These are phyloP conservation scores for Tribolium castaneum DNA, from an alignment of 1,140 invertebrate species.

Conservation along the genomic window DNA sequence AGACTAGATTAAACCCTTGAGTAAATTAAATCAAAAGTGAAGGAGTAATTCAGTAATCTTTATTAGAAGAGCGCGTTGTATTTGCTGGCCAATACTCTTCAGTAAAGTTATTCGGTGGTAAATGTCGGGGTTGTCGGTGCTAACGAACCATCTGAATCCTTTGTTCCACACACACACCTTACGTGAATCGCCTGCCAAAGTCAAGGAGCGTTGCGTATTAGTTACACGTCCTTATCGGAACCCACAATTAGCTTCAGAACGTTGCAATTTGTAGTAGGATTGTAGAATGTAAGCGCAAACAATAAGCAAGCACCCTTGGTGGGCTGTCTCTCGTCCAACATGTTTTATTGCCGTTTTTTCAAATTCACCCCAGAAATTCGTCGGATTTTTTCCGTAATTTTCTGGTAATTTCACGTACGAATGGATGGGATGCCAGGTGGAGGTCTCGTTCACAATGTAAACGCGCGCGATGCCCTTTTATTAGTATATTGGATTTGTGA, in stretches of 20 bases:
- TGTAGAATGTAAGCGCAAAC: slow-evolving; percentile 23
- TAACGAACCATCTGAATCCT: slow-evolving; percentile 38
- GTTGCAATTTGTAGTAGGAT: slow-evolving; percentile 43
- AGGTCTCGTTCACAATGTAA: slow-evolving; percentile 38
- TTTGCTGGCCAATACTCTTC: background rate
- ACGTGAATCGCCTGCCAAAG: slow-evolving; percentile 41
- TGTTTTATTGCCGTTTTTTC: slow-evolving; percentile 49
- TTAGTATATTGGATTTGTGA: slow-evolving; percentile 48
- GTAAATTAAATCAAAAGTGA: too few relatives aligned
- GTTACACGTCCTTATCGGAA: slow-evolving; percentile 46
- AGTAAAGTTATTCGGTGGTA: slow-evolving; percentile 16
- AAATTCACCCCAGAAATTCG: slow-evolving; percentile 47
- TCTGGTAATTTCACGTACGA: slow-evolving; percentile 51
- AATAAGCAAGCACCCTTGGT: slow-evolving; percentile 39
- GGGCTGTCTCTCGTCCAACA: slow-evolving; percentile 39
- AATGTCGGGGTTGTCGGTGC: slow-evolving; percentile 9
- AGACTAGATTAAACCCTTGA: too few relatives aligned
- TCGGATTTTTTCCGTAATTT: slow-evolving; percentile 48
- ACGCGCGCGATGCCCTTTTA: slow-evolving; percentile 51
- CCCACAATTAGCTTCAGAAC: slow-evolving; percentile 43
- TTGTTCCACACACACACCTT: slow-evolving; percentile 13
- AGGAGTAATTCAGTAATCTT: background rate
- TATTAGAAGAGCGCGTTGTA: background rate
- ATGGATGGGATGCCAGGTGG: slow-evolving; percentile 46
- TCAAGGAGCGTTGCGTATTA: slow-evolving; percentile 42